Evolutionary conservation across 2,888 invertebrate species (phyloP).

Genomic region (Lycophotia porphyrea): DNA sequence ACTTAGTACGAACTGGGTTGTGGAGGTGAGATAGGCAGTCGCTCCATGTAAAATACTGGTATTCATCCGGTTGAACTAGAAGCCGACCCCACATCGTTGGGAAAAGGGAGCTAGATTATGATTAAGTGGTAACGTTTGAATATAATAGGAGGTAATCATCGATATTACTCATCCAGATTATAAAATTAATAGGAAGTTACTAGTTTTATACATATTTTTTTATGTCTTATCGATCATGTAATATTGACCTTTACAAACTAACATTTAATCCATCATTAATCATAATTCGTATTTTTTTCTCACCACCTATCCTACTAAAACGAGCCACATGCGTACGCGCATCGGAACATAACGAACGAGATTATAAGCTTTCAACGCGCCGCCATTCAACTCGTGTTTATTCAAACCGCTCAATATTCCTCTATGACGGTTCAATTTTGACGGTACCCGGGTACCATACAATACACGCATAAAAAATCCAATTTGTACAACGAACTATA

Average conservation of each 20-base stretch:
- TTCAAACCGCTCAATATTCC: conserved; percentile 78
- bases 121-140: too few species aligned
- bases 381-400: conserved; percentile 77
- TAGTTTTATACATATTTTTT: neutral
- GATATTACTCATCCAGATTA: neutral
- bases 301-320: conserved; percentile 11
- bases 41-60: too few species aligned
- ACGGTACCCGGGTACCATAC: conserved; percentile 75
- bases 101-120: too few species aligned
- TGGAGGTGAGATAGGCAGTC: too few species aligned
- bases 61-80: too few species aligned
- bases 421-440: conserved; percentile 86
- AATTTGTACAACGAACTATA: conserved; percentile 73
- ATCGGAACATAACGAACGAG: conserved; percentile 81
- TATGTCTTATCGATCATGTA: too few species aligned
- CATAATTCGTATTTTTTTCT: neutral
- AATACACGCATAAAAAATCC: conserved; percentile 64
- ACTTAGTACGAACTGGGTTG: too few species aligned
- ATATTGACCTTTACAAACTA: neutral
- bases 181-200: neutral
- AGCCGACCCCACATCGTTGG: too few species aligned
- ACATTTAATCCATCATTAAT: neutral
- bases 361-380: conserved; percentile 83
- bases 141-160: too few species aligned
- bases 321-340: conserved; percentile 74